These are phyloP conservation scores for Porphyrio hochstetteri DNA, from an alignment of 2,113 vertebrate species.

Conservation along the genomic window DNA sequence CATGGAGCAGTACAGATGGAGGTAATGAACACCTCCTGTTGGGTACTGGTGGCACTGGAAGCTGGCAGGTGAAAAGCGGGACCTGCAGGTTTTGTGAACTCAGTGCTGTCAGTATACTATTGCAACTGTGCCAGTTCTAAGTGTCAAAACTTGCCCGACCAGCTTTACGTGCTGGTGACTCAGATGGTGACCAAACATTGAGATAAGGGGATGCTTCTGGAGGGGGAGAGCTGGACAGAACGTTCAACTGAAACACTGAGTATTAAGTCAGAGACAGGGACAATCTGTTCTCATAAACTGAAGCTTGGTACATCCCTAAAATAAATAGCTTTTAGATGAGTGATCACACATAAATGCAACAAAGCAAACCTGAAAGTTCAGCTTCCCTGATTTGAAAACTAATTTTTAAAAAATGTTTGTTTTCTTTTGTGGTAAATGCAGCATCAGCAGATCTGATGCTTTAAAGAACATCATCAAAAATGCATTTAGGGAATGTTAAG, in stretches of 20 bases:
- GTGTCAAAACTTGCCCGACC: not conserved
- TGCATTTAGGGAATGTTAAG: not conserved
- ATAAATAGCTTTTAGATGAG: not conserved
- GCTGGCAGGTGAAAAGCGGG: not conserved
- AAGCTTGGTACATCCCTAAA: not conserved
- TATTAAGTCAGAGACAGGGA: not conserved
- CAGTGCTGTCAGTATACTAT: not conserved
- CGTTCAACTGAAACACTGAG: not conserved
- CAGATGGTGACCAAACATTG: not conserved
- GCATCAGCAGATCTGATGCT: not conserved
- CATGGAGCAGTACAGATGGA: not conserved
- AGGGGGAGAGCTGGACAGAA: not conserved
- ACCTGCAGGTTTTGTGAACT: not conserved
- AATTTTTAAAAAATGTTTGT: fast-evolving
- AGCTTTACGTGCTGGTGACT: not conserved
- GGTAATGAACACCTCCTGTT: not conserved
- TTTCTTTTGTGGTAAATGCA: not conserved
- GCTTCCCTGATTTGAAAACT: not conserved
- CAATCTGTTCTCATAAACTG: not conserved
- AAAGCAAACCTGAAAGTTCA: not conserved
- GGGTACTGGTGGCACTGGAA: not conserved
- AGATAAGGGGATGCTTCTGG: not conserved
- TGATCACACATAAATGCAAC: not conserved
- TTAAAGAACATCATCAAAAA: not conserved
- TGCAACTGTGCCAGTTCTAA: not conserved